Evolutionary conservation across 2,797 vertebrate genomes (phyloP), one percentile per base, ranked within the genome.

Genomic region (Sphenopsis melanotis): DNA sequence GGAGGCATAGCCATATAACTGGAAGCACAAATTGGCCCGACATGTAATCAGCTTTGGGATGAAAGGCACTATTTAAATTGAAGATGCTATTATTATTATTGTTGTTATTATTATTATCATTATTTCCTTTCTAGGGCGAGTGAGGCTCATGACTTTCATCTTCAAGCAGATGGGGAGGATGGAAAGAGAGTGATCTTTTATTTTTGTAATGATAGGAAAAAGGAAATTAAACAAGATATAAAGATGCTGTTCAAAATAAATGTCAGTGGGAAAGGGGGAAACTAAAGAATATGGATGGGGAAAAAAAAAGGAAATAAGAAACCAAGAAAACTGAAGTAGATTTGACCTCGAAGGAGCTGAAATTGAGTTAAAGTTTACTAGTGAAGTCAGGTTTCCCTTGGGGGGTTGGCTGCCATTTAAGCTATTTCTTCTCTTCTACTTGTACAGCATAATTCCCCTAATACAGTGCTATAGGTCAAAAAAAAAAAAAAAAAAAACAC

Each of bases 181-280:
- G 41, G 61, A 94, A 87, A 94, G 39, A 95, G 56, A 96, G 46
- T 30, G 80, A 81, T 94, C 75, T 96, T 94, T 94, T 95, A 82
- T 93, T 95, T 88, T 79, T 81, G 87, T 95, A 85, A 91, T 79
- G 63, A 90, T 32, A 76, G 21, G 30, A 29, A 59, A 89, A 87
- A 60, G 70, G 63, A 52, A 74, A 34, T 2, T 55, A 69, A 84
- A 46, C 39, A 61, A 70, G 55, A 47, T 47, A 15, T 56, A 88
- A 94, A 10, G 26, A 93, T 95, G 72, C 15, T 9, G 64, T 83
- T 83, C 78, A 95, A 92, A 96, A 96, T 78, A 92, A 95, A 76
- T 89, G 27, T 83, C 80, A 93, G 46, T 80, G 7, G 8, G 30
- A 53, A 66, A 47, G 22, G 11, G 23, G 22, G 17, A 66, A 63